Evolutionary conservation across 2,797 vertebrate genomes (phyloP).

Genomic region (Enteromius radiatus): DNA sequence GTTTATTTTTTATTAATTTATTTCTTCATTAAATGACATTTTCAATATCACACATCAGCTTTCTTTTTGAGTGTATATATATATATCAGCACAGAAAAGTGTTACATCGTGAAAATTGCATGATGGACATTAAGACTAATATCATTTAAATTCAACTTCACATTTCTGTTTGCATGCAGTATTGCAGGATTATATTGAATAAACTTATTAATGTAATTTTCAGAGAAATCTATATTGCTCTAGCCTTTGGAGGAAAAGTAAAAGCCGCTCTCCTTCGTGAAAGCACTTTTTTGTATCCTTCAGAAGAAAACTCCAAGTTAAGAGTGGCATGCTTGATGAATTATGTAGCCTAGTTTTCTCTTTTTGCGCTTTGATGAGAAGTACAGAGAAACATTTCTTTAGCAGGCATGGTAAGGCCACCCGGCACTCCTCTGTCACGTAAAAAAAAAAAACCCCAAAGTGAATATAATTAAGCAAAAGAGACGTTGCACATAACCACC

Average conservation of each 20-base stretch:
- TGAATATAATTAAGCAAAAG: slow-evolving; percentile 61
- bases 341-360: slow-evolving; percentile 63
- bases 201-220: background rate
- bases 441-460: background rate
- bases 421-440: background rate
- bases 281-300: slow-evolving; percentile 25
- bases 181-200: background rate
- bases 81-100: background rate
- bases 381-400: slow-evolving; percentile 1
- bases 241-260: background rate
- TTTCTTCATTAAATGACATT: background rate
- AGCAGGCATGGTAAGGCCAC: background rate
- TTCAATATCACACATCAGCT: background rate
- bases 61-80: too few relatives aligned
- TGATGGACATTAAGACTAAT: background rate
- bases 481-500: slow-evolving; percentile 53
- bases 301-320: slow-evolving; percentile 38
- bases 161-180: background rate
- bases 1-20: background rate
- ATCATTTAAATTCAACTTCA: background rate
- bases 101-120: background rate
- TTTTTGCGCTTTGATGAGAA: slow-evolving; percentile 51
- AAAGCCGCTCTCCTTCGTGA: slow-evolving; percentile 16
- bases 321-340: slow-evolving; percentile 56
- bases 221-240: background rate